A percentile compares a stretch with the other conserved stretches of the same genome.
phyloP scores from a whole-genome alignment of 2,113 vertebrate genomes.

The Archocentrus centrarchus region DNA sequence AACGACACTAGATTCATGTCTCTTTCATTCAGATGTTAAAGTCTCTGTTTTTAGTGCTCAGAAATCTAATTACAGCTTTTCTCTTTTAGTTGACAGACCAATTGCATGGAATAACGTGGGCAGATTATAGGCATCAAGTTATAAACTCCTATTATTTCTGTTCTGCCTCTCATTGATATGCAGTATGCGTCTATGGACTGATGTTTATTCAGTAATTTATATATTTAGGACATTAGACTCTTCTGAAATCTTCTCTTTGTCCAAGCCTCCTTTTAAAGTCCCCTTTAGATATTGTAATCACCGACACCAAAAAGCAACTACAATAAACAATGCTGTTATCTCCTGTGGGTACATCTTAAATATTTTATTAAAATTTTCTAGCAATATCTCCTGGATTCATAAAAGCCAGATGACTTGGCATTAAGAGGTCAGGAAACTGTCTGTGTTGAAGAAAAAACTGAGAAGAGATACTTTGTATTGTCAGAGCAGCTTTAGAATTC shows the following conservation, averaged over 20 bases:
- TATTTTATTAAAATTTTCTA: neutral
- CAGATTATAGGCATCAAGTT: conserved; percentile 10
- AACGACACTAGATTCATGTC: neutral
- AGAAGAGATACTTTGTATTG: neutral
- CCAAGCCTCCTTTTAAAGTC: neutral
- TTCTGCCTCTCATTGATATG: neutral
- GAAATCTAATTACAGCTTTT: conserved; percentile 6
- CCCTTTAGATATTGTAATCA: neutral
- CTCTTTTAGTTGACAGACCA: conserved; percentile 1
- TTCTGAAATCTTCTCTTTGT: conserved; percentile 5
- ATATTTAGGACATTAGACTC: neutral
- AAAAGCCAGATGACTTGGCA: neutral
- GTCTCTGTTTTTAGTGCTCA: conserved; percentile 21
- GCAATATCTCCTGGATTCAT: neutral
- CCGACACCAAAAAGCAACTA: neutral
- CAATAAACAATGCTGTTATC: neutral
- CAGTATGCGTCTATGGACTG: neutral
- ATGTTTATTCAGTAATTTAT: neutral
- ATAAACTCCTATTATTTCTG: neutral
- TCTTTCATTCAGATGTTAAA: conserved; percentile 9
- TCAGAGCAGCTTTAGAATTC: neutral
- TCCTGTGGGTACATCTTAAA: neutral
- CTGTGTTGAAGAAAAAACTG: neutral
- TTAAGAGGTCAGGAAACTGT: neutral
- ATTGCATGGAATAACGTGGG: neutral